phyloP scores from a whole-genome alignment of 2,888 invertebrate genomes.

The Eremobia ochroleuca region DNA sequence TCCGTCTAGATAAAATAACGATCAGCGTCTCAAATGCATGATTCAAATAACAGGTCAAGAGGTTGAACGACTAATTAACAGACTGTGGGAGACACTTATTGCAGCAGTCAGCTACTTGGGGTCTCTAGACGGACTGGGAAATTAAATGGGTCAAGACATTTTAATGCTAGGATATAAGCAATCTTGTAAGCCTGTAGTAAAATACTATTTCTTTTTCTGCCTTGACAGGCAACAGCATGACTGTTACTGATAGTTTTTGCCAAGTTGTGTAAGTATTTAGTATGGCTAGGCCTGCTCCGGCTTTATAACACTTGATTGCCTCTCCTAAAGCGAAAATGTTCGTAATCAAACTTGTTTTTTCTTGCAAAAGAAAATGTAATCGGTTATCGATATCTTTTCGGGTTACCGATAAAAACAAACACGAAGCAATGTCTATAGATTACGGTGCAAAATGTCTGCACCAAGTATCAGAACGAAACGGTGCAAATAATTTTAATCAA shows the following conservation, averaged over 20 bases:
- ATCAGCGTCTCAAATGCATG: slow-evolving; percentile 38
- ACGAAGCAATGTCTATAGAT: slow-evolving; percentile 22
- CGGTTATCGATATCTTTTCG: slow-evolving; percentile 41
- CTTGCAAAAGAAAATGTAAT: slow-evolving; percentile 9
- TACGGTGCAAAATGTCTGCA: slow-evolving; percentile 25
- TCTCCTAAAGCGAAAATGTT: neutral
- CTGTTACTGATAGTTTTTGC: slow-evolving; percentile 7
- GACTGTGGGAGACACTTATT: slow-evolving; percentile 58
- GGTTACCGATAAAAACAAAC: slow-evolving; percentile 46
- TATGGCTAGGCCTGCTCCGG: neutral
- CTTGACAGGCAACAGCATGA: neutral
- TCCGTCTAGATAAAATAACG: slow-evolving; percentile 58
- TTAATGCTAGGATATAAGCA: slow-evolving; percentile 17
- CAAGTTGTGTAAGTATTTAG: slow-evolving; percentile 21
- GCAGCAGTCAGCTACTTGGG: slow-evolving; percentile 50
- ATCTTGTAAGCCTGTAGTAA: slow-evolving; percentile 6
- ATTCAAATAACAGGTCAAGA: slow-evolving; percentile 66
- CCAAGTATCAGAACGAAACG: slow-evolving; percentile 16
- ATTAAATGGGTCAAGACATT: slow-evolving; percentile 55
- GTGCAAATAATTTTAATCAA: slow-evolving; percentile 35
- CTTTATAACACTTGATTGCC: slow-evolving; percentile 1
- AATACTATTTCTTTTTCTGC: neutral
- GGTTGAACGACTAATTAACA: slow-evolving; percentile 68
- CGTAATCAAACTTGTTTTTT: neutral
- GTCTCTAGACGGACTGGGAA: slow-evolving; percentile 19